Percentiles rank a stretch among this genome's conserved stretches.
These are phyloP conservation scores for Onchidella celtica DNA, from an alignment of 2,888 invertebrate genomes.

Conservation along the genomic window DNA sequence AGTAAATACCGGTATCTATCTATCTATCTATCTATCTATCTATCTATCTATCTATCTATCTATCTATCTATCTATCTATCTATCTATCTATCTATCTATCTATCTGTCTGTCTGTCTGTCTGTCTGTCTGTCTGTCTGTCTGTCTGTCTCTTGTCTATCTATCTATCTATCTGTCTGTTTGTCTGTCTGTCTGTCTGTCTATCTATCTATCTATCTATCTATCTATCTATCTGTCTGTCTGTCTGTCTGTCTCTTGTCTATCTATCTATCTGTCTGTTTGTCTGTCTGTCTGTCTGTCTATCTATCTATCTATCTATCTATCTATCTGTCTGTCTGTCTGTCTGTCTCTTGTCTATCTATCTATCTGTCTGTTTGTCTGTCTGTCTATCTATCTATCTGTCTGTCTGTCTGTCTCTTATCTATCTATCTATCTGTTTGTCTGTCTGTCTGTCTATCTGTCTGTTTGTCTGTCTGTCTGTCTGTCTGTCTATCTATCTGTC, in stretches of 20 bases:
- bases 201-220: not conserved
- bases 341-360: not conserved
- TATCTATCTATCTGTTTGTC: not conserved
- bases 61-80: not conserved
- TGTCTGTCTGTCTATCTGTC: not conserved
- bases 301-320: not conserved
- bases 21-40: not conserved
- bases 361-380: not conserved
- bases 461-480: conserved; percentile 4
- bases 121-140: not conserved
- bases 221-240: not conserved
- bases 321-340: no score
- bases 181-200: not conserved
- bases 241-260: not conserved
- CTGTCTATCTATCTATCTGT: not conserved
- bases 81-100: not conserved
- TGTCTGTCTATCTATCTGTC: conserved; percentile 1
- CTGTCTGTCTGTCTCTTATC: not conserved
- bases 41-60: conserved; percentile 1
- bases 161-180: not conserved
- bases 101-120: not conserved
- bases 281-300: not conserved
- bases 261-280: not conserved
- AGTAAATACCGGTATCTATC: no score
- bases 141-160: not conserved